Percentiles rank a stretch among this genome's conserved stretches.
phyloP scores from a whole-genome alignment of 35 echinoderm and acorn worm genomes.

The Apostichopus japonicus region DNA sequence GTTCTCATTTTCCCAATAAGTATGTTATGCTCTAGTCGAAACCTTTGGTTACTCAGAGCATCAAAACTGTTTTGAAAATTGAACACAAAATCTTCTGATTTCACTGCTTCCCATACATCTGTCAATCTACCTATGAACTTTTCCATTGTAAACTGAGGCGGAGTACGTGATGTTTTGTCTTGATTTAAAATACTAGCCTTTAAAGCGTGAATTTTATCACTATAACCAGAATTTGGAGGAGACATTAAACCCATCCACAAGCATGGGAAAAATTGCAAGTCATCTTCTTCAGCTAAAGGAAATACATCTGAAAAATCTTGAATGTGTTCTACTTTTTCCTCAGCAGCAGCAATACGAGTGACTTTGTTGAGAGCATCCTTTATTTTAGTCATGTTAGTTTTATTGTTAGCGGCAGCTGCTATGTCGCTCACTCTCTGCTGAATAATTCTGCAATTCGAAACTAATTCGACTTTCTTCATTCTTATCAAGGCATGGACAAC shows the following conservation, averaged over 20 bases:
- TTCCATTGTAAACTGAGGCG: background rate
- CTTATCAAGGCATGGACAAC: no score
- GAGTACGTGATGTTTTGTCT: no score
- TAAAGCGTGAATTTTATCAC: background rate
- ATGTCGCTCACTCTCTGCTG: no score
- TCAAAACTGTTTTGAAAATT: conserved; percentile 56
- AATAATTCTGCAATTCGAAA: no score
- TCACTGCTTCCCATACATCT: conserved; percentile 61
- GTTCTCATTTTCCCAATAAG: conserved; percentile 12
- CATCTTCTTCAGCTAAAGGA: no score
- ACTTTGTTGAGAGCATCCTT: no score
- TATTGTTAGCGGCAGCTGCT: no score
- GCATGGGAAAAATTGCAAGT: conserved; percentile 49
- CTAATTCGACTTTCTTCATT: no score
- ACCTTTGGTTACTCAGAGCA: conserved; percentile 5
- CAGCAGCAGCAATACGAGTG: no score
- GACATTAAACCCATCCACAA: conserved; percentile 34
- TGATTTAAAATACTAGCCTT: background rate
- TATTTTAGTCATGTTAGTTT: no score
- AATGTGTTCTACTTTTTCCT: no score
- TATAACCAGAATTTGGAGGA: conserved; percentile 28
- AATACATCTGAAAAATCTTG: no score
- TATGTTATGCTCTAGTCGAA: conserved; percentile 31
- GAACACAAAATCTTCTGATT: conserved; percentile 57
- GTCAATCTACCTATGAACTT: background rate